Conservation (phyloP, 2,888 invertebrate species). For the Cactoblastis cactorum region DNA sequence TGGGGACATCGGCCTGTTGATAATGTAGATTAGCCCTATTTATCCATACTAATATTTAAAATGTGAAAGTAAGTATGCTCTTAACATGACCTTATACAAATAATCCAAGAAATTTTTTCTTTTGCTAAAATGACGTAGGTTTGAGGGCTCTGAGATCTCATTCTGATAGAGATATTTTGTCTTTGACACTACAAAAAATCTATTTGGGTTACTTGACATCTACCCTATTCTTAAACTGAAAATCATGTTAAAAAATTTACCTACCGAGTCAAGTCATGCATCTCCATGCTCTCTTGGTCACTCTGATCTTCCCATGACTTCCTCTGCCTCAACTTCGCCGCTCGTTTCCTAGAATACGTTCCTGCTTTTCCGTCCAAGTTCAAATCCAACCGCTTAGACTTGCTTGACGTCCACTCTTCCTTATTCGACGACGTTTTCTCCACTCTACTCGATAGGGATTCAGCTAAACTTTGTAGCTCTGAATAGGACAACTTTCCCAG, state of each 20-base stretch:
- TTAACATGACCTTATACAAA: too few relatives aligned
- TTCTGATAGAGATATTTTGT: too few relatives aligned
- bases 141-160: too few relatives aligned
- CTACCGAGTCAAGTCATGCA: conserved; percentile 81
- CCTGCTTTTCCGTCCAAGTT: conserved; percentile 71
- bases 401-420: conserved; percentile 65
- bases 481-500: conserved; percentile 63
- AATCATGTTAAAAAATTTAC: not conserved
- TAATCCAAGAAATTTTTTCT: too few relatives aligned
- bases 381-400: conserved; percentile 65
- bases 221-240: not conserved
- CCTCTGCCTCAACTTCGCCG: conserved; percentile 70
- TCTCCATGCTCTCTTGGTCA: conserved; percentile 83
- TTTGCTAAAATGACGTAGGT: too few relatives aligned
- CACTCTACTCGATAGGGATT: conserved; percentile 52
- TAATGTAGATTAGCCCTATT: too few relatives aligned
- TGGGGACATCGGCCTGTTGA: conserved; percentile 70
- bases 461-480: conserved; percentile 68
- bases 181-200: too few relatives aligned
- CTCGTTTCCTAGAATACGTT: conserved; percentile 71
- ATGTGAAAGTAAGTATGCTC: too few relatives aligned
- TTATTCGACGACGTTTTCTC: conserved; percentile 70
- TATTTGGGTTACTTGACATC: not conserved
- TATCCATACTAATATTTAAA: too few relatives aligned
- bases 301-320: conserved; percentile 86